Base-by-base conservation (phyloP, 1,140 invertebrate genomes). In the Musca vetustissima region DNA sequence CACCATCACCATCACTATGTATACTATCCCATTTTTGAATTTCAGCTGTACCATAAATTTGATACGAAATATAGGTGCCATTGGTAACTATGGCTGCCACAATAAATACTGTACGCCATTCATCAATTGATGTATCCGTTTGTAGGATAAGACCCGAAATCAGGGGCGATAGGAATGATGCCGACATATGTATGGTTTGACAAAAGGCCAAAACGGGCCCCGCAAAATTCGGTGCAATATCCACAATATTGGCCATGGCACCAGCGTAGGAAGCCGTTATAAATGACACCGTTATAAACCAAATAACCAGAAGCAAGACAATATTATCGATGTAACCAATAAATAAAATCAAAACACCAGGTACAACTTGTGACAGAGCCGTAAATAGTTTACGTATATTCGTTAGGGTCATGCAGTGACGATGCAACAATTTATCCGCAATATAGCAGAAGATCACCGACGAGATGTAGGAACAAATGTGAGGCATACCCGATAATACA, bases 161-260 rank as follows among this genome's bases (percentile, higher is more conserved):
- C 66, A 90, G 75, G 0, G 89, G 89, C 43, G 88, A 90, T 9
- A 91, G 73, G 73, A 91, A 91, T 77, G 89, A 90, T 21, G 90
- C 90, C 36, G 87, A 86, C 89, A 91, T 91, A 76, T 91, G 90
- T 72, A 91, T 90, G 50, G 90, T 91, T 83, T 91, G 90, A 72
- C 89, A 88, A 79, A 91, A 91, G 11, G 89, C 89, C 71, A 91
- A 77, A 69, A 91, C 88, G 32, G 89, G 89, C 47, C 89, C 89
- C 68, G 89, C 89, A 73, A 90, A 88, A 83, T 91, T 91, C 48
- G 90, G 89, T 8, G 89, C 89, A 65, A 91, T 89, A 73, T 91
- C 90, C 17, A 91, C 89, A 71, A 91, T 88, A 74, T 88, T 91
- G 0, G 89, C 89, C 90, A 91, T 91, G n/a, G 90, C 89, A 64